These are phyloP conservation scores for Chydorus sphaericus DNA, from an alignment of 2,888 invertebrate genomes.

Conservation along the genomic window DNA sequence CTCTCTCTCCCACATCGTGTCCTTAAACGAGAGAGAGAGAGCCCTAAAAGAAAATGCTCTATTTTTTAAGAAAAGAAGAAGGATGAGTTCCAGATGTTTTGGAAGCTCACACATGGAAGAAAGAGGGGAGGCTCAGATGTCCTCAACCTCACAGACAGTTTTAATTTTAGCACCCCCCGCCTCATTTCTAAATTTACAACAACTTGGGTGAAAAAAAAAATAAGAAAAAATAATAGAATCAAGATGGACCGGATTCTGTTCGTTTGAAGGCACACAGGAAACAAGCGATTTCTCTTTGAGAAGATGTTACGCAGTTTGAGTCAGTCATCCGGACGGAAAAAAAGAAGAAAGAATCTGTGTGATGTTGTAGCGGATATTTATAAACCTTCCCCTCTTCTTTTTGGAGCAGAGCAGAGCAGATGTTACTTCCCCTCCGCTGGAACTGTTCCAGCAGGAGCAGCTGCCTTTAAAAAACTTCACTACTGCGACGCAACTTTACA, in stretches of 20 bases:
- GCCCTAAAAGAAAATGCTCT: no score
- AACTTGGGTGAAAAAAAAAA: neutral
- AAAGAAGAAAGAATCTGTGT: neutral
- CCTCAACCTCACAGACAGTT: neutral
- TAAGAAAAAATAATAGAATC: neutral
- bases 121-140: neutral
- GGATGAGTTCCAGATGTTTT: constrained; percentile 3
- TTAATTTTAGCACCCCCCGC: constrained; percentile 9
- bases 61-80: neutral
- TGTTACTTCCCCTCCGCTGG: neutral
- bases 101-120: no score
- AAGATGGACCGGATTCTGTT: neutral
- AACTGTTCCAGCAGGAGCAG: constrained; percentile 3
- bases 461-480: neutral
- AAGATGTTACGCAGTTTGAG: no score
- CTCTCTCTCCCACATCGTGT: neutral
- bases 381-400: no score
- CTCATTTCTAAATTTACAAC: neutral
- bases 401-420: neutral
- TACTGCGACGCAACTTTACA: neutral
- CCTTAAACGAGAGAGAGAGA: no score
- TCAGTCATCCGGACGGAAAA: neutral
- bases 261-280: neutral
- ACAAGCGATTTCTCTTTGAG: no score
- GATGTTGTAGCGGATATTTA: neutral